Conservation (phyloP, 1,140 invertebrate species). For the Drosophila auraria region DNA sequence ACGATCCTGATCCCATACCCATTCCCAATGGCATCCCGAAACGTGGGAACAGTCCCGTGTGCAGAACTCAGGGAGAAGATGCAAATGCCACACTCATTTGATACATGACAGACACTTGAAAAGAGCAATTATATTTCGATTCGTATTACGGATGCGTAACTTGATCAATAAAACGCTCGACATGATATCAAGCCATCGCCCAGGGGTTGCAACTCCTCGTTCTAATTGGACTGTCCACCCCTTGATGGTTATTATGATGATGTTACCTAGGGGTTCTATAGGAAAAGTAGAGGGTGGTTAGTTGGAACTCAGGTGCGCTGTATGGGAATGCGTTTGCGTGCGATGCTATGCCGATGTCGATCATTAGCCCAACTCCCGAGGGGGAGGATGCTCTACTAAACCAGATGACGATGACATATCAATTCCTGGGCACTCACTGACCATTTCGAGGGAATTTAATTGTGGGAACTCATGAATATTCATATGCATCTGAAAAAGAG, state of each 20-base stretch:
- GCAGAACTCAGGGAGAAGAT: constrained; percentile 13
- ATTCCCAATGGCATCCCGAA: constrained; percentile 12
- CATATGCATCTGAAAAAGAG: constrained; percentile 17
- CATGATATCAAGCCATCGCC: constrained; percentile 59
- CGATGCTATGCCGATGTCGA: constrained; percentile 69
- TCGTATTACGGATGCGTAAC: constrained; percentile 82
- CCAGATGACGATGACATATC: constrained; percentile 84
- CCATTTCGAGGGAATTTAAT: constrained; percentile 35
- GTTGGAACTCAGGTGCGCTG: constrained; percentile 67
- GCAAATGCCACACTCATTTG: constrained; percentile 57
- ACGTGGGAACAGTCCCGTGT: constrained; percentile 56
- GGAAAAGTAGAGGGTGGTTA: constrained; percentile 32
- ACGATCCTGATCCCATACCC: constrained; percentile 31
- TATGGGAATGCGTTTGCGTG: constrained; percentile 83
- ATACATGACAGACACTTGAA: constrained; percentile 78
- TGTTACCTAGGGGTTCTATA: constrained; percentile 15
- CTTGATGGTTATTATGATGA: constrained; percentile 17
- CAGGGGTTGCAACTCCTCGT: constrained; percentile 39
- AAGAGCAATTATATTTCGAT: constrained; percentile 81
- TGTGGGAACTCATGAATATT: constrained; percentile 77
- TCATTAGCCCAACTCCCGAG: constrained; percentile 52
- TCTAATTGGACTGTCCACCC: constrained; percentile 52
- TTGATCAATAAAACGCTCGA: constrained; percentile 83
- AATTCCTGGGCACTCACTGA: constrained; percentile 49
- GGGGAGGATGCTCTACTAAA: constrained; percentile 75